Conservation (phyloP, 2,888 invertebrate species). For the Gymnoscelis rufifasciata region DNA sequence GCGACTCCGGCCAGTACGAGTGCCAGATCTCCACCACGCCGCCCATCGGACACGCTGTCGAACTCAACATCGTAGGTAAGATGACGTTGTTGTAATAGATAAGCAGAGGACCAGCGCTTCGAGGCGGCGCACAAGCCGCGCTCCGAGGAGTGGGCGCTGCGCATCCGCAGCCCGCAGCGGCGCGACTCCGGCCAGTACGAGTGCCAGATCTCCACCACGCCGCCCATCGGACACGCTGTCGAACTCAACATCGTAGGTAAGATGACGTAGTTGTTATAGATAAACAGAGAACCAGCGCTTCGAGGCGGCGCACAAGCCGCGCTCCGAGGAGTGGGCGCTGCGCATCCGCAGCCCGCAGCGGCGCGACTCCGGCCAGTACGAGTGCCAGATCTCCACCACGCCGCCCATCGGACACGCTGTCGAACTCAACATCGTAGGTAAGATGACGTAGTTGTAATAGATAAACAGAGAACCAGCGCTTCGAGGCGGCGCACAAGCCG, state of each 20-base stretch:
- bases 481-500: too few relatives aligned
- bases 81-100: too few relatives aligned
- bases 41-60: slow-evolving; percentile 89
- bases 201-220: slow-evolving; percentile 94
- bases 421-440: slow-evolving; percentile 89
- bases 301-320: slow-evolving; percentile 89
- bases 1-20: slow-evolving; percentile 93
- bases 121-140: slow-evolving; percentile 90
- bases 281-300: slow-evolving; percentile 90
- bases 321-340: slow-evolving; percentile 92
- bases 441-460: not conserved
- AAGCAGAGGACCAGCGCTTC: slow-evolving; percentile 89
- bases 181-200: slow-evolving; percentile 94
- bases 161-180: slow-evolving; percentile 82
- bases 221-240: slow-evolving; percentile 90
- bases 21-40: slow-evolving; percentile 95
- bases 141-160: slow-evolving; percentile 91
- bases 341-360: slow-evolving; percentile 83
- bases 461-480: too few relatives aligned
- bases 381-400: slow-evolving; percentile 94
- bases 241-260: slow-evolving; percentile 89
- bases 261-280: not conserved
- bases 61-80: slow-evolving; percentile 88
- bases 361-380: slow-evolving; percentile 92
- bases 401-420: slow-evolving; percentile 92